Conservation (phyloP, 92 coral and sea anemone genomes). For the Virgularia gustaviana region DNA sequence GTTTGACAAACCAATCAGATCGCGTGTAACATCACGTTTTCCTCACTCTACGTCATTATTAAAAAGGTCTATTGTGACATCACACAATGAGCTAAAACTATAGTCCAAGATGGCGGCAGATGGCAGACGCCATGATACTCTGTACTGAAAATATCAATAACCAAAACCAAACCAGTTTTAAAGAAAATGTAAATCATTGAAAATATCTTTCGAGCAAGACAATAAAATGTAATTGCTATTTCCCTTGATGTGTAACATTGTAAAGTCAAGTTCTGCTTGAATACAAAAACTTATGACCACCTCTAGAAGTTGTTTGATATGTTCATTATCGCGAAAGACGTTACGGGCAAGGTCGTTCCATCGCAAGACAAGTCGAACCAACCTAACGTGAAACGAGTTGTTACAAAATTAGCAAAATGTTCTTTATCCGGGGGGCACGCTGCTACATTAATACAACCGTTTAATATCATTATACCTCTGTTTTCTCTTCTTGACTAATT, state of each 20-base stretch:
- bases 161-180: background rate
- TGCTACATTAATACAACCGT: background rate
- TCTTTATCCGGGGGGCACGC: background rate
- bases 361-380: conserved; percentile 64
- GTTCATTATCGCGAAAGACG: conserved; percentile 67
- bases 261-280: conserved; percentile 5
- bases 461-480: conserved; percentile 49
- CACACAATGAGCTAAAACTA: no score
- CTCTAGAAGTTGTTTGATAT: conserved; percentile 56
- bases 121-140: no score
- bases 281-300: conserved; percentile 38
- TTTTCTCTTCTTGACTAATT: conserved; percentile 55
- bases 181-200: no score
- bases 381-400: conserved; percentile 43
- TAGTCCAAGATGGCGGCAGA: no score
- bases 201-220: no score
- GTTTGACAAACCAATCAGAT: no score
- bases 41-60: no score
- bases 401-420: background rate
- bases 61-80: no score
- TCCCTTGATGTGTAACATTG: background rate
- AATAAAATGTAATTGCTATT: no score
- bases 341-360: conserved; percentile 68
- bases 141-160: no score
- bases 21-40: no score